These are phyloP conservation scores for Brassicogethes aeneus DNA, from an alignment of 2,888 invertebrate species.

Conservation along the genomic window DNA sequence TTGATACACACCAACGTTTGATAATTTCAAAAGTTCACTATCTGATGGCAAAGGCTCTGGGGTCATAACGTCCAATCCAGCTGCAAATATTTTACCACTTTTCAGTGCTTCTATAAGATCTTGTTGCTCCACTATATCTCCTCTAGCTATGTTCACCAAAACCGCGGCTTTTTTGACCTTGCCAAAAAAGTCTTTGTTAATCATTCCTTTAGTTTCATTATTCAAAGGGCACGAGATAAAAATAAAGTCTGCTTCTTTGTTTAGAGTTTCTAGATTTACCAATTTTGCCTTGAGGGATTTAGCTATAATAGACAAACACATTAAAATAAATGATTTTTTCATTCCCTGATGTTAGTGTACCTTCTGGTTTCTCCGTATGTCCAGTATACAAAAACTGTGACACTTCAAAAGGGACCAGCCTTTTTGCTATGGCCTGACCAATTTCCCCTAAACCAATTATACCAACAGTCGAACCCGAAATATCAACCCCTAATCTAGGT, in stretches of 20 bases:
- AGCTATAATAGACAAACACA: no score
- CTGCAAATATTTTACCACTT: slow-evolving; percentile 67
- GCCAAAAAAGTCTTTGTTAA: slow-evolving; percentile 55
- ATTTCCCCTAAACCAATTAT: slow-evolving; percentile 74
- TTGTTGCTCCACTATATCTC: slow-evolving; percentile 72
- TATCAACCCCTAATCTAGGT: slow-evolving; percentile 72
- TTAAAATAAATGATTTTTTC: no score
- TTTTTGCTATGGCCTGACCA: slow-evolving; percentile 63
- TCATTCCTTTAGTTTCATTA: slow-evolving; percentile 58
- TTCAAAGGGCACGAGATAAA: slow-evolving; percentile 61
- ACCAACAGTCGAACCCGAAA: slow-evolving; percentile 71
- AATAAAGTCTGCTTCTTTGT: slow-evolving; percentile 66
- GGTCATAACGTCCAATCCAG: slow-evolving; percentile 84
- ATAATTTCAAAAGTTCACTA: slow-evolving; percentile 66
- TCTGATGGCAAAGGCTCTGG: slow-evolving; percentile 83
- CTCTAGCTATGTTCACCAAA: slow-evolving; percentile 68
- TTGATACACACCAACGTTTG: slow-evolving; percentile 44
- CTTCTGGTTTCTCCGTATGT: slow-evolving; percentile 54
- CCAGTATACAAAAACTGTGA: slow-evolving; percentile 67
- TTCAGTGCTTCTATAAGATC: slow-evolving; percentile 72
- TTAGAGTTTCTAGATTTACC: slow-evolving; percentile 57
- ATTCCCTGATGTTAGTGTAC: no score
- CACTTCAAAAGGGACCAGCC: slow-evolving; percentile 66
- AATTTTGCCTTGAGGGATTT: slow-evolving; percentile 52
- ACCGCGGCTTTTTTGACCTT: slow-evolving; percentile 71